Conservation (phyloP, 1,140 invertebrate species). For the Theocolax elegans region DNA sequence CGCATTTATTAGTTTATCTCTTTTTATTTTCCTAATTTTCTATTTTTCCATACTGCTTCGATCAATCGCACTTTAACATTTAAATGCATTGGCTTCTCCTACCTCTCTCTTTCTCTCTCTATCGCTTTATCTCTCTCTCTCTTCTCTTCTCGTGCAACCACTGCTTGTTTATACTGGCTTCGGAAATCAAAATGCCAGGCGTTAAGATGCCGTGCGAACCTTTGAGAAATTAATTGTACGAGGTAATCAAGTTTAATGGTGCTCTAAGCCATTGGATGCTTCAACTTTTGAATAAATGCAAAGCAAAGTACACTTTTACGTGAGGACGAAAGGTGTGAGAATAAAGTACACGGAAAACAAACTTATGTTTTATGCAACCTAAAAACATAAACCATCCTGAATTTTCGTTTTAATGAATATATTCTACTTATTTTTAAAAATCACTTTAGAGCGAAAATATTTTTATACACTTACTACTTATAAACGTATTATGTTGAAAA, state of each 20-base stretch:
- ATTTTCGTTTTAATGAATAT: neutral
- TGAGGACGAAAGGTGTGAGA: neutral
- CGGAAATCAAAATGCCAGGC: neutral
- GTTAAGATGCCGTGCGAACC: neutral
- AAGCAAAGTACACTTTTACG: conserved; percentile 1
- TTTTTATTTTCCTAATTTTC: neutral
- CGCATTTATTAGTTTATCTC: neutral
- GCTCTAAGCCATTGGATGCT: neutral
- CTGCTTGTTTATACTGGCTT: neutral
- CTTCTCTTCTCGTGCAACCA: neutral
- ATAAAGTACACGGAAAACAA: neutral
- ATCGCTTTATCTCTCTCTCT: neutral
- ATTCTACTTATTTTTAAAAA: too few relatives aligned
- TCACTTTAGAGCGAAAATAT: too few relatives aligned
- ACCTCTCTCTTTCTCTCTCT: neutral
- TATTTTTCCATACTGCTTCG: too few relatives aligned
- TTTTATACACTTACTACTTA: too few relatives aligned
- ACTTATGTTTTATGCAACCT: conserved; percentile 4
- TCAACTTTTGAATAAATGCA: neutral
- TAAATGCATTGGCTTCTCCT: too few relatives aligned
- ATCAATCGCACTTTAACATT: too few relatives aligned
- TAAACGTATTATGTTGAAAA: too few relatives aligned
- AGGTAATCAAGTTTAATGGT: neutral
- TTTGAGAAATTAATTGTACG: neutral
- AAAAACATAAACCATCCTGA: neutral